Evolutionary conservation across 2,888 invertebrate species (phyloP).

Genomic region (Diarsia brunnea): DNA sequence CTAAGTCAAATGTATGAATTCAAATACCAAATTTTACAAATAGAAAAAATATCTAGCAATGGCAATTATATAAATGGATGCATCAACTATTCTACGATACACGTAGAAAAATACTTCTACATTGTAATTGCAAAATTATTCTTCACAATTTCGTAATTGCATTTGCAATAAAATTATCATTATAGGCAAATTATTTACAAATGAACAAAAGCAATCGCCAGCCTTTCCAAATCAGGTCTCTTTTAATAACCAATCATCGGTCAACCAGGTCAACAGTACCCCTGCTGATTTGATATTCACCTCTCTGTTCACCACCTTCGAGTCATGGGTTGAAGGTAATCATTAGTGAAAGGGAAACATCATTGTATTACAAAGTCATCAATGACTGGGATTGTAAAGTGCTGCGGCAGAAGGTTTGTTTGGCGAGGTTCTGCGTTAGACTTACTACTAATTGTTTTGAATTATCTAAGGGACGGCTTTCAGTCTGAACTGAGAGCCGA

Average conservation of each 20-base stretch:
- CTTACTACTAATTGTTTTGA: neutral
- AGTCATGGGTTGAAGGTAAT: slow-evolving; percentile 75
- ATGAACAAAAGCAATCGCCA: slow-evolving; percentile 41
- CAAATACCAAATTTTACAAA: too few species aligned
- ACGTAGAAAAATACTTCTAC: neutral
- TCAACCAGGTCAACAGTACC: slow-evolving; percentile 54
- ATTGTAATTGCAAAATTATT: neutral
- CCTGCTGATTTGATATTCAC: slow-evolving; percentile 70
- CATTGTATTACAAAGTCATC: slow-evolving; percentile 58
- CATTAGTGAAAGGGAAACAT: slow-evolving; percentile 77
- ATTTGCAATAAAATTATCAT: slow-evolving; percentile 12
- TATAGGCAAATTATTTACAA: slow-evolving; percentile 22
- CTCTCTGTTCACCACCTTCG: slow-evolving; percentile 46
- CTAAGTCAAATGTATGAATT: neutral
- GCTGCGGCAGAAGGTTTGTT: slow-evolving; percentile 40
- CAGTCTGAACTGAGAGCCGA: too few species aligned
- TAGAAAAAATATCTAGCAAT: neutral
- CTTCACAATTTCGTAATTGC: slow-evolving; percentile 7
- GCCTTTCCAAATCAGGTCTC: slow-evolving; percentile 35
- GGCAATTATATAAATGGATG: neutral
- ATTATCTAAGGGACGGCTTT: too few species aligned
- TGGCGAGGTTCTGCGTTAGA: neutral
- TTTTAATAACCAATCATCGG: slow-evolving; percentile 45
- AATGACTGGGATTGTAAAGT: slow-evolving; percentile 33
- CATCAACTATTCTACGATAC: neutral